A percentile compares a stretch with the other conserved stretches of the same genome.
Conservation (phyloP, 2,113 vertebrate genomes). For the Delphinus delphis region DNA sequence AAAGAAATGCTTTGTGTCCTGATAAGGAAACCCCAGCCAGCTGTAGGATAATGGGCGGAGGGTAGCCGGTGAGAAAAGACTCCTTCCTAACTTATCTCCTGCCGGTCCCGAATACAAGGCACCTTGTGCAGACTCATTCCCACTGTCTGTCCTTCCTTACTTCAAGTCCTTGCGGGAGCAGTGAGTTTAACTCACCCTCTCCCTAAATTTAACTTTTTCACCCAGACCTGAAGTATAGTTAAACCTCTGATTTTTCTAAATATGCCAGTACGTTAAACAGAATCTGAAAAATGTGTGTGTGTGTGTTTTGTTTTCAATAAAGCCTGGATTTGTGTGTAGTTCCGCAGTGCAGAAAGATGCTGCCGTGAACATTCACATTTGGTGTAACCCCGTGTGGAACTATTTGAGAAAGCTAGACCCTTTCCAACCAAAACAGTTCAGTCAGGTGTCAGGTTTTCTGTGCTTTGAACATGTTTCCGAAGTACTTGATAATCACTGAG, state of each 20-base stretch:
- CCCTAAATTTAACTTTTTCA: neutral
- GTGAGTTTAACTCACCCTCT: neutral
- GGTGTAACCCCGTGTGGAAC: neutral
- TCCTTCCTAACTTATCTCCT: neutral
- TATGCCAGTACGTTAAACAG: neutral
- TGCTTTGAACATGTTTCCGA: neutral
- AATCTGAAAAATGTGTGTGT: neutral
- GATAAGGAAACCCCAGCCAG: neutral
- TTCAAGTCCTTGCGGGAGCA: neutral
- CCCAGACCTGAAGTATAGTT: neutral
- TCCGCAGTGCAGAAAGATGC: neutral
- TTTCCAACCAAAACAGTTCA: neutral
- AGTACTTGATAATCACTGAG: neutral
- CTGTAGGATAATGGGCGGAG: neutral
- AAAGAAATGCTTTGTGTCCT: neutral
- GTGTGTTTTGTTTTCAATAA: neutral
- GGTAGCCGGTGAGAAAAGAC: neutral
- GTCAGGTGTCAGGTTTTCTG: neutral
- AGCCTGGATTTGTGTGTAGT: neutral
- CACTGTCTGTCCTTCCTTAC: neutral
- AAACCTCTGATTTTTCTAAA: neutral
- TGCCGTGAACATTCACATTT: neutral
- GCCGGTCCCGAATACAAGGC: neutral
- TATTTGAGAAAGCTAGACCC: neutral
- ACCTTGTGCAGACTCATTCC: neutral